A percentile compares a stretch with the other conserved stretches of the same genome.
Evolutionary conservation across 2,113 vertebrate species (phyloP).

Genomic region (Chaetorhynchus papuensis): DNA sequence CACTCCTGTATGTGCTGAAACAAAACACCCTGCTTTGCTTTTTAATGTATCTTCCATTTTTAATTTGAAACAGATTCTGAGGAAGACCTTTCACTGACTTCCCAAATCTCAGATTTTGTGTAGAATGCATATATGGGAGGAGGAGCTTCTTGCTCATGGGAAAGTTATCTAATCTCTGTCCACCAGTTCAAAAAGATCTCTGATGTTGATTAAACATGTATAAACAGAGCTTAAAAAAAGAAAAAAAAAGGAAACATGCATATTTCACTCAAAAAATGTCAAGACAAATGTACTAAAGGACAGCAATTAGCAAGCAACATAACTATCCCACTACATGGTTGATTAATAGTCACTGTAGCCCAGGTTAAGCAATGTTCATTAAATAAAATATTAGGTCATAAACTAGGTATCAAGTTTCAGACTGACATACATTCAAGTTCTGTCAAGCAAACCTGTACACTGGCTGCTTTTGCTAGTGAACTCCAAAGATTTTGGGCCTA

Average conservation of each 20-base stretch:
- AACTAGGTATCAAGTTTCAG: neutral
- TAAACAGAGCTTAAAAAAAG: constrained; percentile 3
- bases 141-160: constrained; percentile 19
- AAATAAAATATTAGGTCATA: neutral
- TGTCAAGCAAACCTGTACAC: neutral
- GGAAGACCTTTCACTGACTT: neutral
- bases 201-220: constrained; percentile 53
- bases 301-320: neutral
- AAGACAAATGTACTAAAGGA: neutral
- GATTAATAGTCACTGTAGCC: neutral
- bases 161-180: neutral
- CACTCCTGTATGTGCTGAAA: neutral
- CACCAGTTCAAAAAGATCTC: constrained; percentile 41
- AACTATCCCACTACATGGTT: neutral
- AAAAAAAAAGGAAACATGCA: neutral
- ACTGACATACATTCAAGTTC: neutral
- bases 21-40: neutral
- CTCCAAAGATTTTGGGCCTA: neutral
- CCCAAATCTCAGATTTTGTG: neutral
- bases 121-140: neutral
- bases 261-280: constrained; percentile 27
- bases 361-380: neutral
- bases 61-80: neutral
- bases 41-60: neutral
- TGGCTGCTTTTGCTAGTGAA: neutral